A percentile compares a stretch with the other conserved stretches of the same genome.
Conservation (phyloP, 2,888 invertebrate genomes). For the Dicyrtoma fusca region DNA sequence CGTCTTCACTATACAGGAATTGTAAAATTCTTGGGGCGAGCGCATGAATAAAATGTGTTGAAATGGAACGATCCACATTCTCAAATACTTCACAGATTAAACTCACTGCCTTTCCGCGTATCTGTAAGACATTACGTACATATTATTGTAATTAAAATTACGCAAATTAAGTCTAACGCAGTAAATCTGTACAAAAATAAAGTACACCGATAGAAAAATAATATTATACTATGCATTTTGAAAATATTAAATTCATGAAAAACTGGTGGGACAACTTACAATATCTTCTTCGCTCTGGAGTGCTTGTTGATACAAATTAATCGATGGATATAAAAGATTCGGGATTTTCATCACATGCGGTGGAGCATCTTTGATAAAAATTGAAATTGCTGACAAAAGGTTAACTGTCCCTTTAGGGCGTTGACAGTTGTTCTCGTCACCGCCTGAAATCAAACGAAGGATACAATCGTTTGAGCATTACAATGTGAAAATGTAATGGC, state of each 20-base stretch:
- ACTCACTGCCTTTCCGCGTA: conserved; percentile 77
- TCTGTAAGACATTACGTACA: conserved; percentile 63
- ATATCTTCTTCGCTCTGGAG: conserved; percentile 66
- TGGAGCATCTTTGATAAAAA: conserved; percentile 82
- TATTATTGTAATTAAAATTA: background rate
- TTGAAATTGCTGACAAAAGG: conserved; percentile 84
- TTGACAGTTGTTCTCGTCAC: conserved; percentile 50
- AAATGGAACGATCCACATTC: conserved; percentile 70
- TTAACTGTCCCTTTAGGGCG: conserved; percentile 76
- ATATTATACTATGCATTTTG: too few relatives aligned
- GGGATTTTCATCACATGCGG: conserved; percentile 75
- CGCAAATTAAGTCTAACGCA: too few relatives aligned
- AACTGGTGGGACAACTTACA: conserved; percentile 61
- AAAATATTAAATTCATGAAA: too few relatives aligned
- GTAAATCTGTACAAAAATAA: too few relatives aligned
- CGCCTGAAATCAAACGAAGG: too few relatives aligned
- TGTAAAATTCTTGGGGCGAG: conserved; percentile 78
- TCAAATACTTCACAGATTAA: conserved; percentile 76
- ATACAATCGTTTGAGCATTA: background rate
- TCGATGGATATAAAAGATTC: conserved; percentile 85
- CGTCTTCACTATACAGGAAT: conserved; percentile 69
- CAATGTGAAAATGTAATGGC: too few relatives aligned
- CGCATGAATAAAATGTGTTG: conserved; percentile 79
- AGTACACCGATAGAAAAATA: too few relatives aligned
- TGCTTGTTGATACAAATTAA: conserved; percentile 88